Base-by-base conservation (phyloP, 2,797 vertebrate species). In the Tiaroga cobitis region DNA sequence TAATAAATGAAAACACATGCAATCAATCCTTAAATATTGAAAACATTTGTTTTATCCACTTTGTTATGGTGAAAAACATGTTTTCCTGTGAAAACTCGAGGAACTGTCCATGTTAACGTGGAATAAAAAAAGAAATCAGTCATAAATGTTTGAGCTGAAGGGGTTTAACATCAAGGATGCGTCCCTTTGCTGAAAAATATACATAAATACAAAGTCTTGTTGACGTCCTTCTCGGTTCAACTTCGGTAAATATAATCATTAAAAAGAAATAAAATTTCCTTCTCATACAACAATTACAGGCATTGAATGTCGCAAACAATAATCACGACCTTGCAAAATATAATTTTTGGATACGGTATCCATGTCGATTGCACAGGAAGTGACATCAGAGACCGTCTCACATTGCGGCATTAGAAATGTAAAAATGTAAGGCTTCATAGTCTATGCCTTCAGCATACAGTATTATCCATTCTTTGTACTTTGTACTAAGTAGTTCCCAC, bases 1-100 rank as follows among this genome's bases (percentile, higher is more conserved):
- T 74, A 86, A 87, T 82, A 85, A 84, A 86, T 46, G 74, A 86
- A 90, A 88, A 88, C 81, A 49, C 89, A 90, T 90, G 89, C 89
- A 88, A 87, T 72, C 81, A 85, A 51, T 73, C 74, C 76, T 86
- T 83, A 87, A 84, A 86, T 88, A 86, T 83, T 80, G 74, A 59
- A 86, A 90, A 83, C 78, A 70, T 63, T 76, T 81, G 67, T 78
- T 83, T 77, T 81, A 74, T 85, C 70, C 41, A 56, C 80, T 79
- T 19, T 13, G 70, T 26, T 67, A 59, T 43, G 51, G 75, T 72
- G 34, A 54, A 74, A 80, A 78, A 76, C 32, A 34, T n/a, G 56
- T 56, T 74, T 49, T 54, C 67, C 41, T 56, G 59, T 32, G 73
- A 85, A 67, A 82, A 21, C 26, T 54, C 67, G 32, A 16, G 37